Evolutionary conservation across 2,888 invertebrate genomes (phyloP).

Genomic region (Strigamia transsilvanica): DNA sequence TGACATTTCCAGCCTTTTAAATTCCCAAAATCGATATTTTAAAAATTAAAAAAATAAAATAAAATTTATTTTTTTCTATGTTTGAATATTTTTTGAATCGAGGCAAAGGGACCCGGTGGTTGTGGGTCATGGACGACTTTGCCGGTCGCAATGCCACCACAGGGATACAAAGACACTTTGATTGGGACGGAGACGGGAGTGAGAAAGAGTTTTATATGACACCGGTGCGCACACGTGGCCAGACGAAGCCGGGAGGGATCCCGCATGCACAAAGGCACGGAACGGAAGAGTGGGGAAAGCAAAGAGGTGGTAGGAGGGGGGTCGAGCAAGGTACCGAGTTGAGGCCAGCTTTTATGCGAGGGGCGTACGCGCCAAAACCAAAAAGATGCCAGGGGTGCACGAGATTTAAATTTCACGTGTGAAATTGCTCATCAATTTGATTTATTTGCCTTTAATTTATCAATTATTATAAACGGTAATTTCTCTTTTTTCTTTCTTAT

Average conservation of each 20-base stretch:
- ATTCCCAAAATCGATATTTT: not conserved
- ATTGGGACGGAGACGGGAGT: constrained; percentile 50
- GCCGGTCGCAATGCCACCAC: constrained; percentile 33
- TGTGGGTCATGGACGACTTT: constrained; percentile 32
- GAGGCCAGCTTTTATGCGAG: constrained; percentile 28
- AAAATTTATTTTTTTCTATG: no score
- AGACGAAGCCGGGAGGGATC: constrained; percentile 44
- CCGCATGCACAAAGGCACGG: constrained; percentile 4
- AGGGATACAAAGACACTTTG: constrained; percentile 53
- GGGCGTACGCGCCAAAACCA: constrained; percentile 23
- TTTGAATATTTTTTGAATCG: not conserved
- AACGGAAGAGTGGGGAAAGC: constrained; percentile 1
- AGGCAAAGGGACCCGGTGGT: not conserved
- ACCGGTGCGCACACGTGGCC: constrained; percentile 53
- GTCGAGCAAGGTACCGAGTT: not conserved
- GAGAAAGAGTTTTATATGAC: constrained; percentile 51
- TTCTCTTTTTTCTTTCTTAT: not conserved
- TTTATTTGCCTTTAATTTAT: constrained; percentile 15
- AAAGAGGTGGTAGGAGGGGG: not conserved
- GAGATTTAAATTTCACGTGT: constrained; percentile 23
- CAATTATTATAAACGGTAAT: not conserved
- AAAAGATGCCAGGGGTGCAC: constrained; percentile 25
- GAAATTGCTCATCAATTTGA: constrained; percentile 20
- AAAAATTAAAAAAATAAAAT: no score
- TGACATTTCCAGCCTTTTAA: no score